These are phyloP conservation scores for Ceratina australensis DNA, from an alignment of 1,140 invertebrate species.

Conservation along the genomic window DNA sequence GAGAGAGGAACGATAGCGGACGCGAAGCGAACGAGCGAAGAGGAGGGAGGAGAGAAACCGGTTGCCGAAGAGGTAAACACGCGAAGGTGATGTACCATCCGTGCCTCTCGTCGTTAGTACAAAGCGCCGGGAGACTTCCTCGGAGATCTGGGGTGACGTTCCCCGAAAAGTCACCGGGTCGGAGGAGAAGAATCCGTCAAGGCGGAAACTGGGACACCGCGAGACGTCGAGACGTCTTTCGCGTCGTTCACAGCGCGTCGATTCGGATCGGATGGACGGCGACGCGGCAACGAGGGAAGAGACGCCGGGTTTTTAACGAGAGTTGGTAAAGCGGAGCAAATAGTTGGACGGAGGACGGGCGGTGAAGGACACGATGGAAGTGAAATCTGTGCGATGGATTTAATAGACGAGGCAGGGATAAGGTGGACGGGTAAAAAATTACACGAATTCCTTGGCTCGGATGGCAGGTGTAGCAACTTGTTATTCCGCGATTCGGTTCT, in stretches of 20 bases:
- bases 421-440: constrained; percentile 36
- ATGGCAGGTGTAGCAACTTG: constrained; percentile 57
- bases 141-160: constrained; percentile 59
- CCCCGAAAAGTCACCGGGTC: constrained; percentile 57
- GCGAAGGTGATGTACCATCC: constrained; percentile 74
- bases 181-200: not conserved
- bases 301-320: not conserved
- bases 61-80: constrained; percentile 77
- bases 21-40: constrained; percentile 20
- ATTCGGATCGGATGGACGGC: not conserved
- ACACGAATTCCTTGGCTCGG: constrained; percentile 50
- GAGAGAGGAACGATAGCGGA: constrained; percentile 19
- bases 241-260: not conserved
- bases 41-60: constrained; percentile 70
- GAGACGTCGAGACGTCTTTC: not conserved
- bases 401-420: constrained; percentile 33
- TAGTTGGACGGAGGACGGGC: not conserved
- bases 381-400: constrained; percentile 27
- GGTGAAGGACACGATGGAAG: not conserved
- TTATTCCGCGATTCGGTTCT: constrained; percentile 55
- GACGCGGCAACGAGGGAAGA: not conserved
- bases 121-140: constrained; percentile 56
- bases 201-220: constrained; percentile 10
- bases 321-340: not conserved
- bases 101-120: constrained; percentile 63